Percentiles rank a stretch among this genome's conserved stretches.
Evolutionary conservation across 2,888 invertebrate species (phyloP).

Genomic region (Phyllotreta cruciferae): DNA sequence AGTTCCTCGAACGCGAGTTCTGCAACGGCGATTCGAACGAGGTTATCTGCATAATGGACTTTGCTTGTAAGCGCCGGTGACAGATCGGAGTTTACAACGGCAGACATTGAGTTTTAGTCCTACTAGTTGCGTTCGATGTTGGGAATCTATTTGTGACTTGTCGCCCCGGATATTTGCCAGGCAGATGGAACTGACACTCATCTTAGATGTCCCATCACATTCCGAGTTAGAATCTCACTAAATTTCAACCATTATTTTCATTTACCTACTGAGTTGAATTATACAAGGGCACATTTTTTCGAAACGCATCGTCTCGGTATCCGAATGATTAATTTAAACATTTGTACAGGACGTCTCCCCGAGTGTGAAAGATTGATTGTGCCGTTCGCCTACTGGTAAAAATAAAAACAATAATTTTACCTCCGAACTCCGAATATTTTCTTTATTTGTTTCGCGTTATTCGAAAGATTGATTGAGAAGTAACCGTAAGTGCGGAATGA

Average conservation of each 20-base stretch:
- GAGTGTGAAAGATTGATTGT: constrained; percentile 54
- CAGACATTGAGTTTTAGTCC: no score
- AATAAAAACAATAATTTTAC: constrained; percentile 49
- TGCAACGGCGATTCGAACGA: no score
- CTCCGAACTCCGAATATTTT: constrained; percentile 26
- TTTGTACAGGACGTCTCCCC: constrained; percentile 50
- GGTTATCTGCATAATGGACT: no score
- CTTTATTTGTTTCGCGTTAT: constrained; percentile 2
- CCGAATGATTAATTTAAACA: constrained; percentile 50
- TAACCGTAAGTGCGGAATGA: neutral
- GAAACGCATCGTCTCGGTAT: no score
- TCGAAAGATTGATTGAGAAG: constrained; percentile 11
- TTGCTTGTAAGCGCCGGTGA: no score
- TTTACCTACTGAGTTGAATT: no score
- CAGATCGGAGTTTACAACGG: no score
- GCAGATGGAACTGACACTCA: constrained; percentile 18
- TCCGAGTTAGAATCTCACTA: neutral
- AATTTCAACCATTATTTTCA: no score
- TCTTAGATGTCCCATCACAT: constrained; percentile 13
- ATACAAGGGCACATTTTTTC: no score
- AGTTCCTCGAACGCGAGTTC: no score
- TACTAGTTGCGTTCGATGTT: no score
- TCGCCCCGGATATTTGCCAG: constrained; percentile 10
- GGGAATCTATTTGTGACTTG: constrained; percentile 10
- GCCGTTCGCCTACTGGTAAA: constrained; percentile 40